Evolutionary conservation across 2,888 invertebrate genomes (phyloP), one percentile per base, ranked within the genome.

Genomic region (Nowickia ferox): DNA sequence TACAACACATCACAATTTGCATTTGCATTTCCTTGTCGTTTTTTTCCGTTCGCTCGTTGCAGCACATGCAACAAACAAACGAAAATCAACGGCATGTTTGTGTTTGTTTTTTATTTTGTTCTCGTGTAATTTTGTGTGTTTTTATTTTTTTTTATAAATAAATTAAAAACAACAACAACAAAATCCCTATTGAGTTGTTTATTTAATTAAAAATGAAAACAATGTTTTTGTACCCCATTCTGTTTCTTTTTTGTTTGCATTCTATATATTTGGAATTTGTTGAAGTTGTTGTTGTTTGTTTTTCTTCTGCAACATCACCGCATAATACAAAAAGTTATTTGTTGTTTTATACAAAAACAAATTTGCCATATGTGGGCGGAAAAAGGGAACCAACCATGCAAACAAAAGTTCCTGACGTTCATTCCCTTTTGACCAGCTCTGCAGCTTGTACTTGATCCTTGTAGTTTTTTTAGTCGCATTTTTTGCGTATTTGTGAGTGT

Each of bases 141-240:
- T 55, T 63, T 46, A 9, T 57, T 66, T 5, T 57, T 66, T 71
- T 71, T 57, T 74, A 66, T 74, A 66, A 74, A 80, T 66, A 74
- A 80, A 59, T 38, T 48, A 44, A 69, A 69, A 59, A 57, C 30
- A 30, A 48, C 13, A 48, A n/a, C 42, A 77, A 59, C 38, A 74
- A 86, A 83, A 83, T 86, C 76, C 79, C 76, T 51, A 79, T 74
- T 77, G 86, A 87, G 79, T 87, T 87, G 86, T 87, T 87, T 87
- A 88, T 88, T 88, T 88, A 87, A 88, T 88, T 88, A 87, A 88
- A 88, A 88, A 84, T 77, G 84, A 88, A 88, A 88, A 86, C 86
- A 85, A 81, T 78, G 81, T 80, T 83, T 72, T 77, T 61, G 53
- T 68, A 61, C n/a, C 68, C 51, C 71, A 38, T 59, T 80, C 48